Evolutionary conservation across 2,888 invertebrate species (phyloP).

Genomic region (Ashinkailepas kermadecensis): DNA sequence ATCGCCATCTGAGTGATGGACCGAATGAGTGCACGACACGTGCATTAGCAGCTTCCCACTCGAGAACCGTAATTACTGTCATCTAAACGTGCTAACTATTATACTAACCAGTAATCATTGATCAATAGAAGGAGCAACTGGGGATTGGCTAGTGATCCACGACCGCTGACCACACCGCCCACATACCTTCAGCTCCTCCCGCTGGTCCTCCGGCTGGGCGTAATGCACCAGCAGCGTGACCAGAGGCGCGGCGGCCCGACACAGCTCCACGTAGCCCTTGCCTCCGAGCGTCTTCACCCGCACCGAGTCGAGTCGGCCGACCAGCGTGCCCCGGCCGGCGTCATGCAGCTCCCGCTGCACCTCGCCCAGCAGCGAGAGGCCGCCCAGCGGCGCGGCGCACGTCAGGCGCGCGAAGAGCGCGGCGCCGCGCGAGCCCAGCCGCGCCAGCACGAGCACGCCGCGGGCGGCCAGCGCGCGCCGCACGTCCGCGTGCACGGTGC

Average conservation of each 20-base stretch:
- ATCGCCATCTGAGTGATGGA: too few relatives aligned
- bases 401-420: not conserved
- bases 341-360: not conserved
- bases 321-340: not conserved
- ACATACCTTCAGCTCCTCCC: not conserved
- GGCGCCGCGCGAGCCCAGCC: not conserved
- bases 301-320: not conserved
- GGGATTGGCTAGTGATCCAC: too few relatives aligned
- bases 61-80: too few relatives aligned
- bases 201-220: not conserved
- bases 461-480: not conserved
- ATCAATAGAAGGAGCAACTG: too few relatives aligned
- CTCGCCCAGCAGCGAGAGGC: not conserved
- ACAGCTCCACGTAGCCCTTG: not conserved
- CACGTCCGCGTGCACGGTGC: not conserved
- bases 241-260: not conserved
- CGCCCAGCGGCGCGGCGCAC: not conserved
- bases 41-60: too few relatives aligned
- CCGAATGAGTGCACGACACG: too few relatives aligned
- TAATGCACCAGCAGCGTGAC: constrained; percentile 10
- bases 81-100: too few relatives aligned
- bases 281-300: not conserved
- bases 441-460: not conserved
- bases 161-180: too few relatives aligned
- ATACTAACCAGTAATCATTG: too few relatives aligned